These are phyloP conservation scores for Liasis olivaceus DNA, from an alignment of 2,797 vertebrate species.

Conservation along the genomic window DNA sequence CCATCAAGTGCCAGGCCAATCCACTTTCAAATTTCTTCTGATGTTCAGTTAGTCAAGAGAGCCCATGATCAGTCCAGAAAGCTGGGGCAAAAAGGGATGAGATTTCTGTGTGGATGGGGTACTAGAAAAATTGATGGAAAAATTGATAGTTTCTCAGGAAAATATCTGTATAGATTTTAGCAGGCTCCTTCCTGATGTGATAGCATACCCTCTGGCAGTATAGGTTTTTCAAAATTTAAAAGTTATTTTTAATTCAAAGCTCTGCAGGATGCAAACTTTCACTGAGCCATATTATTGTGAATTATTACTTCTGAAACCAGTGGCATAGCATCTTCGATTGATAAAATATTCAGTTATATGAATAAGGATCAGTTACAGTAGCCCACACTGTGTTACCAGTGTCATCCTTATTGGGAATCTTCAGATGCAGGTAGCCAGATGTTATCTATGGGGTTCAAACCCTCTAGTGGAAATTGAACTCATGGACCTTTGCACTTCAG, in stretches of 20 bases:
- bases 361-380: not conserved
- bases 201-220: not conserved
- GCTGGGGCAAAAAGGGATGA: not conserved
- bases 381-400: not conserved
- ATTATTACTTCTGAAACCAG: not conserved
- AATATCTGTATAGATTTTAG: not conserved
- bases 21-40: not conserved
- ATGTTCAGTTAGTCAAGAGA: not conserved
- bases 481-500: not conserved
- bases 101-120: not conserved
- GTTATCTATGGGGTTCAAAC: not conserved
- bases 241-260: not conserved
- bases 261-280: not conserved
- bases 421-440: not conserved
- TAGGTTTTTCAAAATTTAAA: not conserved
- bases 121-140: not conserved
- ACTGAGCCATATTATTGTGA: not conserved
- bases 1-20: not conserved
- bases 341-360: not conserved
- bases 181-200: not conserved
- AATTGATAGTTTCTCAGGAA: not conserved
- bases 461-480: not conserved
- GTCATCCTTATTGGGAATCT: not conserved
- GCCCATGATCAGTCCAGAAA: not conserved
- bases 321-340: not conserved